Percentiles rank a stretch among this genome's conserved stretches.
Evolutionary conservation across 2,888 invertebrate species (phyloP).

Genomic region (Cosmorhoe ocellata): DNA sequence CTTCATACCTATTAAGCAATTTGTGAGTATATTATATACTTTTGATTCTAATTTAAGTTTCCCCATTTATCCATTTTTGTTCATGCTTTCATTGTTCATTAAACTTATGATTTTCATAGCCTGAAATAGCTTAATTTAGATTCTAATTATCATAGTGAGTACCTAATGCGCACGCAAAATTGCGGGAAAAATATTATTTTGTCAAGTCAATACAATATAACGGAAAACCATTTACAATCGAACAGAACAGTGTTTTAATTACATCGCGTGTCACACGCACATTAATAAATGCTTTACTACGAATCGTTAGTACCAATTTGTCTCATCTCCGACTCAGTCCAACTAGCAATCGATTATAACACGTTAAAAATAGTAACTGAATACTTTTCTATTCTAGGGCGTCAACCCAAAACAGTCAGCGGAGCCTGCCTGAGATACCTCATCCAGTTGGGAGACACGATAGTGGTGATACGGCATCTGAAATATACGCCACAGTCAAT

Average conservation of each 20-base stretch:
- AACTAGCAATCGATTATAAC: background rate
- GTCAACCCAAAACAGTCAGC: conserved; percentile 82
- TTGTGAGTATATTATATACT: too few species aligned
- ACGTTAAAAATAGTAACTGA: background rate
- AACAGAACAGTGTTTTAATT: conserved; percentile 5
- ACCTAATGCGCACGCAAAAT: too few species aligned
- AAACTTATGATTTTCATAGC: too few species aligned
- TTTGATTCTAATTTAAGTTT: too few species aligned
- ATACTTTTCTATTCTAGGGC: conserved; percentile 51
- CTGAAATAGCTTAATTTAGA: too few species aligned
- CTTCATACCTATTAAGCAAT: too few species aligned
- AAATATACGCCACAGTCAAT: conserved; percentile 92
- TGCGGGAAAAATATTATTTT: background rate
- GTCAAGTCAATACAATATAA: conserved; percentile 5
- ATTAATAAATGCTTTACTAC: conserved; percentile 4
- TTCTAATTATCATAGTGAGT: too few species aligned
- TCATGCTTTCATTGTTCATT: too few species aligned
- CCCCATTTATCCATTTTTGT: too few species aligned
- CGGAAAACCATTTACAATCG: background rate
- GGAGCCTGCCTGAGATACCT: conserved; percentile 92
- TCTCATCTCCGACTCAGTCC: conserved; percentile 17
- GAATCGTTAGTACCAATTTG: conserved; percentile 22
- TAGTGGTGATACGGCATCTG: conserved; percentile 90
- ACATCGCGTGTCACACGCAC: conserved; percentile 27
- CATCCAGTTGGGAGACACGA: conserved; percentile 86